These are phyloP conservation scores for Pachyuromys duprasi DNA, from an alignment of 2,797 vertebrate genomes.

Conservation along the genomic window DNA sequence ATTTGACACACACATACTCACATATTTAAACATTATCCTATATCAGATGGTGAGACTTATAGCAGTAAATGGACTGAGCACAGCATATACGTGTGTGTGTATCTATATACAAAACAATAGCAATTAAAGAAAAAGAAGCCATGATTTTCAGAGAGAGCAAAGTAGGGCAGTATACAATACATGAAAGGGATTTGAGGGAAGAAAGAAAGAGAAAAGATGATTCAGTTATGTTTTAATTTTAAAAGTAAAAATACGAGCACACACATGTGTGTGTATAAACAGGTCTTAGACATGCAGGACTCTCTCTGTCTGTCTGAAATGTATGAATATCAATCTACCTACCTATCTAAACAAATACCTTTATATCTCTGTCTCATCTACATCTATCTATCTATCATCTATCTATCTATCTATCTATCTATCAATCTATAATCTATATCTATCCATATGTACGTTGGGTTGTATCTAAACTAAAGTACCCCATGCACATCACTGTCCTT, in stretches of 20 bases:
- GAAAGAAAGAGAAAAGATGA: neutral
- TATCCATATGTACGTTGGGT: neutral
- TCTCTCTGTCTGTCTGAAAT: neutral
- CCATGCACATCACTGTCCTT: fast-evolving
- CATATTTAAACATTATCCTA: neutral
- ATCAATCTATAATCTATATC: no score
- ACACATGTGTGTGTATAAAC: neutral
- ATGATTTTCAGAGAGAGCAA: neutral
- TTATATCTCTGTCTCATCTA: no score
- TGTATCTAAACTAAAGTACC: fast-evolving
- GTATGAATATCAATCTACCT: no score
- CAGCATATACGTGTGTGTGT: neutral
- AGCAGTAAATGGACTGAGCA: neutral
- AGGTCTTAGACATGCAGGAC: no score
- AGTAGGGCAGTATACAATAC: neutral
- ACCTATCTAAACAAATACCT: no score
- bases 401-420: neutral
- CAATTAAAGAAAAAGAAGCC: neutral
- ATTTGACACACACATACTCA: neutral
- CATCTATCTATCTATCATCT: no score
- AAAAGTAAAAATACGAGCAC: neutral
- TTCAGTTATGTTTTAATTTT: neutral
- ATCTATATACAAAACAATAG: neutral
- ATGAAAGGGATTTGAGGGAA: neutral
- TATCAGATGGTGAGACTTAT: neutral